Evolutionary conservation across 1,140 invertebrate species (phyloP).

Genomic region (Venturia canescens): DNA sequence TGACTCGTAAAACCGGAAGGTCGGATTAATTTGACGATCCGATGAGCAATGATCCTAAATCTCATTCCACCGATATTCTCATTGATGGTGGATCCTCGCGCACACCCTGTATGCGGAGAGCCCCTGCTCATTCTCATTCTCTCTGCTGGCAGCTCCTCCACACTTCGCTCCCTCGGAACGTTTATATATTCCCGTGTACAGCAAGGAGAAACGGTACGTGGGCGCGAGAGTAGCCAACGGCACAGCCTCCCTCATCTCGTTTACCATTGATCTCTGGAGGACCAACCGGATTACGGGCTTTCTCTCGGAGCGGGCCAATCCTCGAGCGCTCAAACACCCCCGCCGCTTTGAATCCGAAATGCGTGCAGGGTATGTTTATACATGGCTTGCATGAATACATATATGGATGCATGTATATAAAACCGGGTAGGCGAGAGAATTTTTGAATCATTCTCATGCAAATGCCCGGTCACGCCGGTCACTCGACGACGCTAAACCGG

Average conservation of each 20-base stretch:
- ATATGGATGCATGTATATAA: slow-evolving; percentile 30
- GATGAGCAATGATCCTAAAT: too few species aligned
- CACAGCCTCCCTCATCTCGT: slow-evolving; percentile 52
- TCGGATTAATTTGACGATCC: too few species aligned
- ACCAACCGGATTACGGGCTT: slow-evolving; percentile 38
- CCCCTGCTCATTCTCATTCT: slow-evolving; percentile 47
- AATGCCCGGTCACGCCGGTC: slow-evolving; percentile 56
- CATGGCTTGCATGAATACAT: slow-evolving; percentile 7
- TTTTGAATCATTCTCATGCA: slow-evolving; percentile 70
- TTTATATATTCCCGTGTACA: slow-evolving; percentile 36
- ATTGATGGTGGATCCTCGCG: too few species aligned
- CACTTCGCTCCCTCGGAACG: slow-evolving; percentile 36
- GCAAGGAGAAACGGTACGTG: slow-evolving; percentile 10
- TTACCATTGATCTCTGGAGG: slow-evolving; percentile 46
- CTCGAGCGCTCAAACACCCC: slow-evolving; percentile 23
- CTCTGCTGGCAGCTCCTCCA: slow-evolving; percentile 30
- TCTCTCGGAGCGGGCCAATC: slow-evolving; percentile 37
- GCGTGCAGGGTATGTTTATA: not conserved
- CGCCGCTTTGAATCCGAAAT: slow-evolving; percentile 18
- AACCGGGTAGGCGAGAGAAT: slow-evolving; percentile 51
- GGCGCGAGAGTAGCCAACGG: slow-evolving; percentile 1
- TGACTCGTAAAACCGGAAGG: too few species aligned
- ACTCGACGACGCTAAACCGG: slow-evolving; percentile 36
- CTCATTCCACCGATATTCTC: too few species aligned
- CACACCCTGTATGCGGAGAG: slow-evolving; percentile 22